Evolutionary conservation across 1,140 invertebrate species (phyloP), one percentile per base, ranked within the genome.

Genomic region (Philopotamus ludificatus): DNA sequence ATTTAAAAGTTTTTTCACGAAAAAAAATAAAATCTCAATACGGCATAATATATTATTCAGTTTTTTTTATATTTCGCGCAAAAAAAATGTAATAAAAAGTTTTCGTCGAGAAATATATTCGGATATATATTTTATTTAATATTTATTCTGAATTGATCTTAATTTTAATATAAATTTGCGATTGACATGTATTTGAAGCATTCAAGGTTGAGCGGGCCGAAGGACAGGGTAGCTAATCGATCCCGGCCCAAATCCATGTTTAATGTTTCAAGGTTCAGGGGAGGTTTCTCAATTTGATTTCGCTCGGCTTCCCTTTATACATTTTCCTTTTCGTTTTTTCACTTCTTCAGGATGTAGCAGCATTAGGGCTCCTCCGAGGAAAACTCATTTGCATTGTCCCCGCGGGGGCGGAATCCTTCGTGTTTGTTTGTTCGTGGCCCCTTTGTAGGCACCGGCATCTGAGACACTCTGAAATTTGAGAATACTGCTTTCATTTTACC

Each of bases 181-280:
- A n/a, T n/a, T n/a, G n/a, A n/a, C n/a, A n/a, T n/a, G n/a, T n/a
- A n/a, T n/a, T n/a, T n/a, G n/a, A n/a, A n/a, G n/a, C n/a, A n/a
- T n/a, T n/a, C n/a, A n/a, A n/a, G n/a, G n/a, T n/a, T n/a, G n/a
- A n/a, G n/a, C n/a, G n/a, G n/a, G n/a, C n/a, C n/a, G n/a, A n/a
- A 50, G 15, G 21, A 55, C 28, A 12, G 41, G 15, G 54, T 23
- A 61, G 49, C 58, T 69, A 65, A 69, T 69, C 67, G 67, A 69
- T 69, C 65, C 50, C 67, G 58, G 65, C 67, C 67, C 63, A 65
- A 62, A 69, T 65, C 67, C 63, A 69, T 69, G 67, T 69, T 69
- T 69, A 69, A 69, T 68, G 62, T 68, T 58, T 64, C 62, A 22
- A 28, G 62, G 66, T 63, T 68, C 65, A 64, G 51, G 34, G 53